Conservation (phyloP, 1,140 invertebrate genomes). For the Dufourea novaeangliae region DNA sequence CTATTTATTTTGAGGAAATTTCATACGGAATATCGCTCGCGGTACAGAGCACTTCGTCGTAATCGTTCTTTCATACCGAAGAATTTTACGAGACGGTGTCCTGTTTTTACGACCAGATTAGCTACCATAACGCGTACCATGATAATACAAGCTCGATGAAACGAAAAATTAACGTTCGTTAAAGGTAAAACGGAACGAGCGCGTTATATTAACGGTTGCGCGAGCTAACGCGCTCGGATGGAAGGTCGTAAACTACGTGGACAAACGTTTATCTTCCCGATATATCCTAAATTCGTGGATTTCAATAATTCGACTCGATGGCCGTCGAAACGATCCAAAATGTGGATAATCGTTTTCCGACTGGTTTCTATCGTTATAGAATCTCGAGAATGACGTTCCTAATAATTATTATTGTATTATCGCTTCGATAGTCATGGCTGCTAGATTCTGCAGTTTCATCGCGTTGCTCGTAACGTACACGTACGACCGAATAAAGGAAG, state of each 20-base stretch:
- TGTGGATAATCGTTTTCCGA: not conserved
- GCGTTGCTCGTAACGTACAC: not conserved
- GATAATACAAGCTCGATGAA: not conserved
- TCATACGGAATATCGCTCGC: no score
- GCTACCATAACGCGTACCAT: not conserved
- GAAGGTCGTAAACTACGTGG: no score
- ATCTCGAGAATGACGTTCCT: no score
- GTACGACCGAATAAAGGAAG: not conserved
- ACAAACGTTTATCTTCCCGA: no score
- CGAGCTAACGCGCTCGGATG: no score
- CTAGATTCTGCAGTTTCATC: not conserved
- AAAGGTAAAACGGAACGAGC: no score
- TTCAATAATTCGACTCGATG: no score
- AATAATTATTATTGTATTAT: not conserved
- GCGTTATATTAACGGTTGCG: no score
- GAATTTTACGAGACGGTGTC: not conserved
- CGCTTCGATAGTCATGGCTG: not conserved
- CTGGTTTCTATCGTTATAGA: not conserved
- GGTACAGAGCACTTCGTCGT: not conserved
- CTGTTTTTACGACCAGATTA: not conserved
- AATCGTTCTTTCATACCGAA: not conserved
- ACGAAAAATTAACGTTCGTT: not conserved
- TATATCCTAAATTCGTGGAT: no score
- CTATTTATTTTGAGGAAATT: conserved; percentile 18
- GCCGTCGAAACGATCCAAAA: no score